Conservation (phyloP, 2,113 vertebrate species). For the Cyphomyrus discorhynchus region DNA sequence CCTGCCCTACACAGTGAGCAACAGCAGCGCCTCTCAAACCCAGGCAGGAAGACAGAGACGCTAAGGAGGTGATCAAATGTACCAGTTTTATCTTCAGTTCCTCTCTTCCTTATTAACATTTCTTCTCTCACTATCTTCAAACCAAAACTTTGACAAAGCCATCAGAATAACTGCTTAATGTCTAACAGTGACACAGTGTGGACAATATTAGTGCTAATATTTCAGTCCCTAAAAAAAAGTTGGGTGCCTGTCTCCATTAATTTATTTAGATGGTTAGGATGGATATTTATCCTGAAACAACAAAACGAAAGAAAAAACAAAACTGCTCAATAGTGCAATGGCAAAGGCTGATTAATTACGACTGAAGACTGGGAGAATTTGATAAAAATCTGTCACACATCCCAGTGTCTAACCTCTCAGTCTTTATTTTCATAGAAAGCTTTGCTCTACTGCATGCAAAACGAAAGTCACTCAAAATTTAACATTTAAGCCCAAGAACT, state of each 20-base stretch:
- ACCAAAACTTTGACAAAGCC: background rate
- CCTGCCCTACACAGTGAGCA: slow-evolving; percentile 33
- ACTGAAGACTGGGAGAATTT: background rate
- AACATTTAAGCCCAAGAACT: background rate
- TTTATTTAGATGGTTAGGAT: background rate
- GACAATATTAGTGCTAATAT: background rate
- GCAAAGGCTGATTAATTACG: background rate
- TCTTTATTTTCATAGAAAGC: background rate
- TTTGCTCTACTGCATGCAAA: background rate
- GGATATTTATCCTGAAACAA: background rate
- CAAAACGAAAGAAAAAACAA: background rate
- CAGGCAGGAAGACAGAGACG: background rate
- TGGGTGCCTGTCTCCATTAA: background rate
- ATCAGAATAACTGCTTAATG: background rate
- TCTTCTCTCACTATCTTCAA: background rate
- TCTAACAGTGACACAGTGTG: background rate
- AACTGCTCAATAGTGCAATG: background rate
- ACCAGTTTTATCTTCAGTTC: background rate
- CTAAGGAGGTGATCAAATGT: background rate
- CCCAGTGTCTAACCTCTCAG: background rate
- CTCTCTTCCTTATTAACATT: background rate
- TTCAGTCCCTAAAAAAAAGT: background rate
- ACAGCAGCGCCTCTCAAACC: background rate
- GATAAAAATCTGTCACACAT: background rate
- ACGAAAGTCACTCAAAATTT: background rate